Evolutionary conservation across 1,140 invertebrate genomes (phyloP), one percentile per base, ranked within the genome.

Genomic region (Venustaconcha ellipsiformis): DNA sequence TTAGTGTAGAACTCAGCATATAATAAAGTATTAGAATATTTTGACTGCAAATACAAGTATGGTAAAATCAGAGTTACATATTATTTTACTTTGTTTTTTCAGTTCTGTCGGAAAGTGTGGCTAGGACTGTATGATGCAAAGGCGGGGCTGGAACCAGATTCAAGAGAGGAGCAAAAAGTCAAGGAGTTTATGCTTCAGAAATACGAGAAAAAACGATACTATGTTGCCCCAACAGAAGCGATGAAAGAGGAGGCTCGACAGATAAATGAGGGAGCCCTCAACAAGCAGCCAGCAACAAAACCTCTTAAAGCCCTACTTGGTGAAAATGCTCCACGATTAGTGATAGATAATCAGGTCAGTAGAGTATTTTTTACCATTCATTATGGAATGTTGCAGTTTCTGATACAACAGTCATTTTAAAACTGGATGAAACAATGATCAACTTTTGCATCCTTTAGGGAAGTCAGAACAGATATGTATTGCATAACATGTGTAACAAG

Each of bases 111-210:
- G 83, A 94, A 94, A 89, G 94, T 96, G 76, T 99, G 96, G 96
- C 91, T 99, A 76, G 96, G 95, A 6, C 90, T 96, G 59, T 94
- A 95, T 91, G 94, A 95, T 83, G 81, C 88, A n/a, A 79, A 84
- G 70, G 78, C 83, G 15, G 77, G 81, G 57, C 75, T 85, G 26
- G 88, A 91, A 81, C 83, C 88, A 13, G 93, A 94, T 76, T 91
- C 91, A 8, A 94, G 95, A 90, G 96, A 97, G 88, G 96, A 98
- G 91, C 95, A 96, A 89, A 93, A 94, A 82, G 93, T 96, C 78
- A 94, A 94, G 90, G 96, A 97, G 89, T 94, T 97, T 82, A 96
- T 98, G 95, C 93, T 94, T 55, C 94, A 96, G 81, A 98, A 97
- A 90, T 98, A 98, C 88, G 97, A 98, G 90, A 93, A 94, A 83